Percentiles rank a stretch among this genome's conserved stretches.
phyloP scores from a whole-genome alignment of 1,140 invertebrate species.

The Campoletis sonorensis region DNA sequence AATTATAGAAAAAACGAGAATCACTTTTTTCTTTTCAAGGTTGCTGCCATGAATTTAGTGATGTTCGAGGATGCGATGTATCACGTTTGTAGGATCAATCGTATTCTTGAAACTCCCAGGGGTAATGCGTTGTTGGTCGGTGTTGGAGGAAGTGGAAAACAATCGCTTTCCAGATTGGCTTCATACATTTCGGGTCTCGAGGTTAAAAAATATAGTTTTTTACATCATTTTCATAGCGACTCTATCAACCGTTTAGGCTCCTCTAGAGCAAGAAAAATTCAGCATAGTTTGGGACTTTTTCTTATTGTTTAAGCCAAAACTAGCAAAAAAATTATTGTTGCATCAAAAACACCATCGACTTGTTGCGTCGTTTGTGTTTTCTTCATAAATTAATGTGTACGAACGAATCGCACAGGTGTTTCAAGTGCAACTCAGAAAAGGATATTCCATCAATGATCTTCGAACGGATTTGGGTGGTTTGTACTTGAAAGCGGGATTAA shows the following conservation, averaged over 20 bases:
- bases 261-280: too few species aligned
- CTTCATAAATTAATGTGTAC: too few species aligned
- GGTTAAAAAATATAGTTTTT: constrained; percentile 77
- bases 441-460: constrained; percentile 90
- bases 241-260: too few species aligned
- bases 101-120: constrained; percentile 93
- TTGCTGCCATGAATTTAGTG: constrained; percentile 95
- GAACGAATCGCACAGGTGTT: constrained; percentile 62
- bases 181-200: constrained; percentile 93
- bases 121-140: constrained; percentile 95
- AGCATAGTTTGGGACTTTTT: too few species aligned
- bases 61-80: constrained; percentile 97
- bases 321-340: too few species aligned
- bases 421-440: constrained; percentile 93
- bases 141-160: constrained; percentile 96
- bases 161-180: constrained; percentile 91
- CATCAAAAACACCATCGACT: too few species aligned
- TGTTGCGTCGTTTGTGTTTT: too few species aligned
- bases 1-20: too few species aligned
- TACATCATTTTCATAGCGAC: too few species aligned
- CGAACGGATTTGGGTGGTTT: constrained; percentile 89
- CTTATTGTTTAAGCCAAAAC: too few species aligned
- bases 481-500: constrained; percentile 92
- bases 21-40: constrained; percentile 73
- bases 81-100: constrained; percentile 94